Conservation (phyloP, 2,888 invertebrate species). For the Dolichomitus sp. region DNA sequence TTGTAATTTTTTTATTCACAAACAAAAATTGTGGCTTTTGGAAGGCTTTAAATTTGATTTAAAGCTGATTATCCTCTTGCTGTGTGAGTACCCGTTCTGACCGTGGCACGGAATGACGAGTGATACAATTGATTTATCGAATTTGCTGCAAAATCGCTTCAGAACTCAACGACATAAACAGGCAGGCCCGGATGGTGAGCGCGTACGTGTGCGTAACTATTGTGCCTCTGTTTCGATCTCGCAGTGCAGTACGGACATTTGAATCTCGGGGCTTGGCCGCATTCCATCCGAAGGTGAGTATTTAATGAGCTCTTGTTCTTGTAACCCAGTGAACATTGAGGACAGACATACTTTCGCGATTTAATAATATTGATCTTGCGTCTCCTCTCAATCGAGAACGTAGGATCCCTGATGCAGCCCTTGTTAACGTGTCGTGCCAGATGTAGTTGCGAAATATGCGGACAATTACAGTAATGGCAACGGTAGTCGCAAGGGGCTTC, state of each 20-base stretch:
- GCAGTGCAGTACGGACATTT: constrained; percentile 82
- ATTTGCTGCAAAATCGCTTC: not conserved
- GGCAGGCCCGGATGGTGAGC: constrained; percentile 75
- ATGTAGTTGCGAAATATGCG: constrained; percentile 12
- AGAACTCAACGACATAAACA: constrained; percentile 75
- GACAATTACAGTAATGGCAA: constrained; percentile 44
- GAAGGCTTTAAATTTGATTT: not conserved
- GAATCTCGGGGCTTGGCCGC: constrained; percentile 84
- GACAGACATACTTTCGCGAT: constrained; percentile 54
- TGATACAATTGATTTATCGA: not conserved
- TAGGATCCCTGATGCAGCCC: constrained; percentile 57
- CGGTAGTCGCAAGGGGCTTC: constrained; percentile 5
- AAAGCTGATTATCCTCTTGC: not conserved
- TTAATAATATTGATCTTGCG: constrained; percentile 51
- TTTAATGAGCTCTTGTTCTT: constrained; percentile 80
- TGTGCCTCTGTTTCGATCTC: constrained; percentile 80
- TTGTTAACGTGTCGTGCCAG: constrained; percentile 32
- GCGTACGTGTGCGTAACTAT: constrained; percentile 80
- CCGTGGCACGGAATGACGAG: not conserved
- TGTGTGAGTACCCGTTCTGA: not conserved
- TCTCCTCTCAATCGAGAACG: constrained; percentile 66
- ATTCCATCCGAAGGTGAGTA: constrained; percentile 84
- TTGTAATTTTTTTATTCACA: not conserved
- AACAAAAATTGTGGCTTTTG: not conserved
- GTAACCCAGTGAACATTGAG: constrained; percentile 76